Evolutionary conservation across 2,888 invertebrate species (phyloP).

Genomic region (Diarsia rubi): DNA sequence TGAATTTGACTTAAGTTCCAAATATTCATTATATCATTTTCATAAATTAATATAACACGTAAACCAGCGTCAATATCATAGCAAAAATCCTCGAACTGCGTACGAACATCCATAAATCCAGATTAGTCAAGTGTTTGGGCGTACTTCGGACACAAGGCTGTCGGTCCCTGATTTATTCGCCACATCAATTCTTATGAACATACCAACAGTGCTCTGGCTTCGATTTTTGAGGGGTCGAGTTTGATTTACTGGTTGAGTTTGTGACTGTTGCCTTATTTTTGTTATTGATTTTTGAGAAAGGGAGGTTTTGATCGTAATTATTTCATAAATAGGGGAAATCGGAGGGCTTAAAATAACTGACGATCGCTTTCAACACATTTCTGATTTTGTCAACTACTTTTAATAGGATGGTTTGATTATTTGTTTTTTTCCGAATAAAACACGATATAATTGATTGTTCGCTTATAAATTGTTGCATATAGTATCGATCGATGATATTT

Average conservation of each 20-base stretch:
- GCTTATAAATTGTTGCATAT: too few species aligned
- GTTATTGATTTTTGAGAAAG: slow-evolving; percentile 58
- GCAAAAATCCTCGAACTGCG: slow-evolving; percentile 42
- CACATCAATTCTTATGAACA: slow-evolving; percentile 87
- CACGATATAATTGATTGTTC: too few species aligned
- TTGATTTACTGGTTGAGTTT: slow-evolving; percentile 63
- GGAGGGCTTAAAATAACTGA: not conserved
- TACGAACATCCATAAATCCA: slow-evolving; percentile 80
- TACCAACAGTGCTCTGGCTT: slow-evolving; percentile 76
- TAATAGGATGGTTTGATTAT: too few species aligned
- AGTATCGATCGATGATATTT: too few species aligned
- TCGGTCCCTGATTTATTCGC: slow-evolving; percentile 81
- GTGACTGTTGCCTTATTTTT: slow-evolving; percentile 43
- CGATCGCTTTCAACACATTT: not conserved
- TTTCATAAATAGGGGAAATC: not conserved
- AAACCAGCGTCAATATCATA: not conserved
- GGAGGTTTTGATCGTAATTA: not conserved
- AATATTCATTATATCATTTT: too few species aligned
- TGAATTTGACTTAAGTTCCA: too few species aligned
- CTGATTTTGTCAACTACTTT: too few species aligned
- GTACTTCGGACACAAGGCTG: slow-evolving; percentile 75
- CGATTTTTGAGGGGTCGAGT: slow-evolving; percentile 72
- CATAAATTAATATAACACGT: too few species aligned
- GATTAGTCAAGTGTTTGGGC: slow-evolving; percentile 88
- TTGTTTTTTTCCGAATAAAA: too few species aligned